Percentiles rank a stretch among this genome's conserved stretches.
Conservation (phyloP, 2,113 vertebrate genomes). For the Aphelocoma coerulescens region DNA sequence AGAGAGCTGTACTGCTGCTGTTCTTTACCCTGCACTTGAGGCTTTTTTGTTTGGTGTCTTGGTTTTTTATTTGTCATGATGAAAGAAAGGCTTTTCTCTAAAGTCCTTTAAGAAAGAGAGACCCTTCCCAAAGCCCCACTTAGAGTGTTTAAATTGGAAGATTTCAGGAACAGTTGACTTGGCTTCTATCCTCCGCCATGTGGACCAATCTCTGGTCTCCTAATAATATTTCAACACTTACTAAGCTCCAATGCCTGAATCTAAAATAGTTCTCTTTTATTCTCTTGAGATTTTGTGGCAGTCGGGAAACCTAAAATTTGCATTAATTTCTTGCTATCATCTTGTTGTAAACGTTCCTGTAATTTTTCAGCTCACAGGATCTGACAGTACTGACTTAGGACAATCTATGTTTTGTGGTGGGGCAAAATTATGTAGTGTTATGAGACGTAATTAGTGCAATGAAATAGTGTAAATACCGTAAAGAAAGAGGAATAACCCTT, state of each 20-base stretch:
- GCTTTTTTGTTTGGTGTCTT: not conserved
- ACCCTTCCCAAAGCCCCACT: not conserved
- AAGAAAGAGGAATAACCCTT: not conserved
- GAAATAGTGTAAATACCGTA: not conserved
- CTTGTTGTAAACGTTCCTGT: not conserved
- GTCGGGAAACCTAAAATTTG: not conserved
- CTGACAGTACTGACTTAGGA: not conserved
- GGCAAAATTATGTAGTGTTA: not conserved
- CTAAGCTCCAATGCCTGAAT: not conserved
- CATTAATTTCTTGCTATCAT: not conserved
- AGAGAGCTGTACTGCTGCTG: not conserved
- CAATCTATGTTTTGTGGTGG: not conserved
- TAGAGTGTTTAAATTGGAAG: not conserved
- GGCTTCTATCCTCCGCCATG: not conserved
- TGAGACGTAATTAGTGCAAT: not conserved
- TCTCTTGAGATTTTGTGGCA: not conserved
- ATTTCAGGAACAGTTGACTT: not conserved
- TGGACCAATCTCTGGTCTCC: not conserved
- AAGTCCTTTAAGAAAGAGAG: not conserved
- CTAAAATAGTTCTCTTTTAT: not conserved
- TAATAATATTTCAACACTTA: not conserved
- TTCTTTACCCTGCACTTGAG: not conserved
- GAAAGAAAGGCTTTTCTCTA: not conserved
- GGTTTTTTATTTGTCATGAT: not conserved
- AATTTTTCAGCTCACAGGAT: not conserved